Percentiles rank a stretch among this genome's conserved stretches.
Evolutionary conservation across 1,140 invertebrate genomes (phyloP).

Genomic region (Brachionus asplanchnoidis): DNA sequence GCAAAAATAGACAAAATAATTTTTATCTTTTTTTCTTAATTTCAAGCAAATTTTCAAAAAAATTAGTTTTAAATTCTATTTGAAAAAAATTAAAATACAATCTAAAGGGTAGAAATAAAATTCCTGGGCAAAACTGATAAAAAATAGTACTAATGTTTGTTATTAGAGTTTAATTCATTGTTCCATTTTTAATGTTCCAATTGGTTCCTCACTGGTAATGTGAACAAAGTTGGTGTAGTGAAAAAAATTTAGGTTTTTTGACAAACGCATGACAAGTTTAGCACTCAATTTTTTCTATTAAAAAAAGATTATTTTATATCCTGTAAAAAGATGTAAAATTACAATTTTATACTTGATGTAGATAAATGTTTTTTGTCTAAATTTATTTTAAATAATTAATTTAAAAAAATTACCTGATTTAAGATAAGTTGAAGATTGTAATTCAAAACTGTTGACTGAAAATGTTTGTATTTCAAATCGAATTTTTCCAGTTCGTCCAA

Average conservation of each 20-base stretch:
- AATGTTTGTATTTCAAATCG: background rate
- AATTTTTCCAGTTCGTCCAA: background rate
- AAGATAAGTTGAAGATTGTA: background rate
- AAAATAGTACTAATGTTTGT: too few species aligned
- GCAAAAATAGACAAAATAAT: too few species aligned
- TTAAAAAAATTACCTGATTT: background rate
- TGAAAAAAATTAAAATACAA: too few species aligned
- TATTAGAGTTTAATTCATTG: too few species aligned
- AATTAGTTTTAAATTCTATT: too few species aligned
- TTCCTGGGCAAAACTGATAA: too few species aligned
- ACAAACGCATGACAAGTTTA: background rate
- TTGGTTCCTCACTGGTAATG: background rate
- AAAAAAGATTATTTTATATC: background rate
- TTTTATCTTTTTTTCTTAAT: too few species aligned
- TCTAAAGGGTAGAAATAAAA: too few species aligned
- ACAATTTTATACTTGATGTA: background rate
- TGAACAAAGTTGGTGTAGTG: background rate
- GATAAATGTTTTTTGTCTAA: background rate
- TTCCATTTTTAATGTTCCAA: background rate
- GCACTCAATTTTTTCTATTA: constrained; percentile 18
- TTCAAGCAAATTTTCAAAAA: too few species aligned
- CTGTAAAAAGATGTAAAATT: background rate
- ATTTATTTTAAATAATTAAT: too few species aligned
- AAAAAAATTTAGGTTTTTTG: background rate
- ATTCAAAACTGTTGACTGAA: background rate